These are phyloP conservation scores for Syngnathus floridae DNA, from an alignment of 2,113 vertebrate species.

Conservation along the genomic window DNA sequence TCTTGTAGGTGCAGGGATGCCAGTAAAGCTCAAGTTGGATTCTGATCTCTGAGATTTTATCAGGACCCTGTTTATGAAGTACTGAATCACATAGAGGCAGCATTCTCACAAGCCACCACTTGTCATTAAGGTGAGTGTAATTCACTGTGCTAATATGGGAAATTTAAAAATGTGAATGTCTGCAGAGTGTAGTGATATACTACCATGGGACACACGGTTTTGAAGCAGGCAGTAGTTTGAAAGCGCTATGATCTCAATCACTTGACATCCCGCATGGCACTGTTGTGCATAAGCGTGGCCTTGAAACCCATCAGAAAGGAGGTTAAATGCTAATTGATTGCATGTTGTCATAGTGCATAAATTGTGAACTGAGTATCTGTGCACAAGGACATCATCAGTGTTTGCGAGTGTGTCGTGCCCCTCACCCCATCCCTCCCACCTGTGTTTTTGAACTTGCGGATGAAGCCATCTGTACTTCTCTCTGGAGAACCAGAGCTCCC, in stretches of 20 bases:
- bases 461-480: slow-evolving; percentile 66
- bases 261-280: slow-evolving; percentile 13
- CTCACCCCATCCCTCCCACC: slow-evolving; percentile 48
- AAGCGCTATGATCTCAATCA: slow-evolving; percentile 37
- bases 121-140: slow-evolving; percentile 18
- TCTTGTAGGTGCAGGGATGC: slow-evolving; percentile 13
- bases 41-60: slow-evolving; percentile 36
- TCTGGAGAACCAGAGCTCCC: slow-evolving; percentile 58
- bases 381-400: slow-evolving; percentile 28
- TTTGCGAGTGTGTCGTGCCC: slow-evolving; percentile 12
- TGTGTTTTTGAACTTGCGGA: slow-evolving; percentile 64
- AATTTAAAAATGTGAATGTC: slow-evolving; percentile 7
- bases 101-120: slow-evolving; percentile 4
- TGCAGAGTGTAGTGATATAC: background rate
- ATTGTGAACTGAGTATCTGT: slow-evolving; percentile 14
- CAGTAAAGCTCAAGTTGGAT: slow-evolving; percentile 21
- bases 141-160: slow-evolving; percentile 28
- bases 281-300: slow-evolving; percentile 7
- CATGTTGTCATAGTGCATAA: slow-evolving; percentile 32
- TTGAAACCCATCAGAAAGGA: slow-evolving; percentile 33
- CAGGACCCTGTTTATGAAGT: slow-evolving; percentile 35
- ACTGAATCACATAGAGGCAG: slow-evolving; percentile 11
- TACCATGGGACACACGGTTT: background rate
- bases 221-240: slow-evolving; percentile 15
- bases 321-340: slow-evolving; percentile 59